These are phyloP conservation scores for Lypha dubia DNA, from an alignment of 2,888 invertebrate genomes.

Conservation along the genomic window DNA sequence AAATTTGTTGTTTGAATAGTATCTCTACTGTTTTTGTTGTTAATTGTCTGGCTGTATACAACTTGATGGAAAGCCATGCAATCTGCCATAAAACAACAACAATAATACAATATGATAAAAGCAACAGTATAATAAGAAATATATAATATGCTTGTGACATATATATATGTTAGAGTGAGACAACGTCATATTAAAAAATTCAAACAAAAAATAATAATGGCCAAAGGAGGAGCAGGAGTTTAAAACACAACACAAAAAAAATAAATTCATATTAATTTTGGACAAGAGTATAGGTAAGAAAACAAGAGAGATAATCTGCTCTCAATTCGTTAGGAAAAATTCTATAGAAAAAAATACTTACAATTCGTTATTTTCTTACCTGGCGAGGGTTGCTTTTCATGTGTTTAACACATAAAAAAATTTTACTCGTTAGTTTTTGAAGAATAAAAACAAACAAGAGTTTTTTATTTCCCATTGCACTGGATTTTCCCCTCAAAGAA, in stretches of 20 bases:
- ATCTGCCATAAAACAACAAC: constrained; percentile 2
- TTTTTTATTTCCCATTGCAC: constrained; percentile 28
- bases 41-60: constrained; percentile 28
- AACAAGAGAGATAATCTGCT: neutral
- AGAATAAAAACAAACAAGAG: neutral
- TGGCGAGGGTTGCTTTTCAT: neutral
- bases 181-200: neutral
- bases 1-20: constrained; percentile 67
- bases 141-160: neutral
- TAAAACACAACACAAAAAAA: constrained; percentile 2
- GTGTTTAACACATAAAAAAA: neutral
- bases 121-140: too few species aligned
- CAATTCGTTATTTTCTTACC: neutral
- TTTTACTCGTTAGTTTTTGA: constrained; percentile 12
- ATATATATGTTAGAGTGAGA: constrained; percentile 24
- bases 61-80: neutral
- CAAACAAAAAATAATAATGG: constrained; percentile 1
- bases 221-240: constrained; percentile 50
- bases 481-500: constrained; percentile 29
- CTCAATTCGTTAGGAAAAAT: constrained; percentile 22
- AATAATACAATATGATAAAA: neutral
- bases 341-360: neutral
- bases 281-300: neutral
- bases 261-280: neutral
- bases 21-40: constrained; percentile 18